phyloP scores from a whole-genome alignment of 1,140 invertebrate genomes.

The Lordiphosa mommai region DNA sequence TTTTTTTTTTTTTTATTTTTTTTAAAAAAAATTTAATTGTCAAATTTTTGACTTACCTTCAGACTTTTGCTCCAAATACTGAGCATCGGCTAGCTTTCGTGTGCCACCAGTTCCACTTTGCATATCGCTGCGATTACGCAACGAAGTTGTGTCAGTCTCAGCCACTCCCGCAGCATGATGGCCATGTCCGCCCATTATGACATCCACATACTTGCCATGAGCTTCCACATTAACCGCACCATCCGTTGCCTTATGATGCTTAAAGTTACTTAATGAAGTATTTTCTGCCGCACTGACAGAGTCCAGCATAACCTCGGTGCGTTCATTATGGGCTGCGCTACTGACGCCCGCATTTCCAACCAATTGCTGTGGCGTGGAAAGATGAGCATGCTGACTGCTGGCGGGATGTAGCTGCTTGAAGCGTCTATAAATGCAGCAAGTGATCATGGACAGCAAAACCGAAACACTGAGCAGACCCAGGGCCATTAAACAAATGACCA shows the following conservation, averaged over 20 bases:
- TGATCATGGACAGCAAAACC: conserved; percentile 45
- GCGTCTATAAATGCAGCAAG: conserved; percentile 55
- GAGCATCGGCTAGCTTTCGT: neutral
- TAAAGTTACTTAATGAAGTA: conserved; percentile 21
- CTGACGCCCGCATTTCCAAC: neutral
- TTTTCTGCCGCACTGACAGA: conserved; percentile 10
- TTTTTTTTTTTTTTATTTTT: too few species aligned
- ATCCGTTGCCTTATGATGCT: conserved; percentile 23
- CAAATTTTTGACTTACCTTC: conserved; percentile 40
- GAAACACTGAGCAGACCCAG: conserved; percentile 51
- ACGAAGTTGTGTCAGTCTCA: neutral
- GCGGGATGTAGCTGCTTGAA: conserved; percentile 37
- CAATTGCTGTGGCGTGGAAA: conserved; percentile 19
- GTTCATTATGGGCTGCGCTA: conserved; percentile 1
- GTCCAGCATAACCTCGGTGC: conserved; percentile 28
- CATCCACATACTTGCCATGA: neutral
- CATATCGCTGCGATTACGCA: neutral
- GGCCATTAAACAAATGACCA: conserved; percentile 49
- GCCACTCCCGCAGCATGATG: neutral
- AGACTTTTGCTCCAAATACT: conserved; percentile 36
- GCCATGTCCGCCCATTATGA: neutral
- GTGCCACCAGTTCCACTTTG: conserved; percentile 4
- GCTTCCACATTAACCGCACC: neutral
- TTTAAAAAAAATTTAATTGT: too few species aligned
- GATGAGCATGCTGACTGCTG: conserved; percentile 13